Conservation (phyloP, 1,140 invertebrate genomes). For the Uloborus diversus region DNA sequence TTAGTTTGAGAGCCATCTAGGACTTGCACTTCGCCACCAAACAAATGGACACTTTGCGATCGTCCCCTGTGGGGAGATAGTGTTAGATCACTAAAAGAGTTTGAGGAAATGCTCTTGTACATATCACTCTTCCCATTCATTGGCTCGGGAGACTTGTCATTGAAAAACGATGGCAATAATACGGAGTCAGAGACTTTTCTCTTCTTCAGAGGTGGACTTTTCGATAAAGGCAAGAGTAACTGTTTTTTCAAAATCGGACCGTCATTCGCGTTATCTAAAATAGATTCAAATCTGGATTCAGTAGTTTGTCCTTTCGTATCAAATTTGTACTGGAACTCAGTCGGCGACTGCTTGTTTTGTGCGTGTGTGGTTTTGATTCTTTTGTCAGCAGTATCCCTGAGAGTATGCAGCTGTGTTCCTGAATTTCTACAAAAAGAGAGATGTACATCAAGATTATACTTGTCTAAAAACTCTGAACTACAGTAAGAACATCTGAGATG, state of each 20-base stretch:
- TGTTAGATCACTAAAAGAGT: constrained; percentile 1
- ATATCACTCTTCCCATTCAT: background rate
- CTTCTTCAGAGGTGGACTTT: constrained; percentile 59
- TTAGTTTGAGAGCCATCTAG: constrained; percentile 31
- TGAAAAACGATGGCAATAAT: constrained; percentile 15
- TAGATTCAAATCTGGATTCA: background rate
- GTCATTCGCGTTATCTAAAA: background rate
- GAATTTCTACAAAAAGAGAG: background rate
- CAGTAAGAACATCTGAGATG: background rate
- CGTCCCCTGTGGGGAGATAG: constrained; percentile 10
- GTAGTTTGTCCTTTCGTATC: background rate
- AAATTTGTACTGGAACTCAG: constrained; percentile 11
- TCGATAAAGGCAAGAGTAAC: constrained; percentile 43
- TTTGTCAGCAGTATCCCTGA: constrained; percentile 38
- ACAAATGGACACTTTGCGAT: constrained; percentile 44
- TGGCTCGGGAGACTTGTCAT: background rate
- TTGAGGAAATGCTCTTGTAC: background rate
- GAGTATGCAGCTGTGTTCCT: background rate
- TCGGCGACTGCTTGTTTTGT: constrained; percentile 26
- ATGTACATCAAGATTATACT: constrained; percentile 10
- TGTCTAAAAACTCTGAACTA: constrained; percentile 12
- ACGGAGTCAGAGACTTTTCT: constrained; percentile 61
- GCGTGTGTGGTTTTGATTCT: too few relatives aligned
- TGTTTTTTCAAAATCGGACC: constrained; percentile 60
- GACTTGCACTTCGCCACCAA: constrained; percentile 48